Evolutionary conservation across 2,888 invertebrate species (phyloP).

Genomic region (Achlya flavicornis): DNA sequence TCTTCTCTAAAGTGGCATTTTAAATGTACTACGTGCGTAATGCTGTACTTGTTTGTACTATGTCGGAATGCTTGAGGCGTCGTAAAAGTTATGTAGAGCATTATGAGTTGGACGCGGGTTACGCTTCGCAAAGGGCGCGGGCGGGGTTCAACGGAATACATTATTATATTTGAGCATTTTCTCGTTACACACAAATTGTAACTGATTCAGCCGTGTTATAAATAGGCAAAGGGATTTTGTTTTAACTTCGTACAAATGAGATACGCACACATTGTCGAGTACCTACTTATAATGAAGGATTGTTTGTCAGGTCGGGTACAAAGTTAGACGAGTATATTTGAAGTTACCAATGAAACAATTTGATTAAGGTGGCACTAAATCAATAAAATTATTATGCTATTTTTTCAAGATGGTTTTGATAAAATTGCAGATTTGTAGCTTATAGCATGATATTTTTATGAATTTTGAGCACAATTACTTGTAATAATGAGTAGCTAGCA

Average conservation of each 20-base stretch:
- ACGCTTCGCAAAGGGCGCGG: background rate
- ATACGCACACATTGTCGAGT: background rate
- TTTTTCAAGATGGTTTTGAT: no score
- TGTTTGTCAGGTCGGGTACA: background rate
- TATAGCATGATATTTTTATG: no score
- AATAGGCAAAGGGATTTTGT: background rate
- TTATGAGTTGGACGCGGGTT: conserved; percentile 4
- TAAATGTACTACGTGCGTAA: background rate
- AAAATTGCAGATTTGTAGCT: no score
- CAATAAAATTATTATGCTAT: no score
- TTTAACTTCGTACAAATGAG: background rate
- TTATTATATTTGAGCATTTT: background rate
- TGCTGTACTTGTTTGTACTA: background rate
- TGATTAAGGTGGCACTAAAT: no score
- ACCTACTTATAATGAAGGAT: background rate
- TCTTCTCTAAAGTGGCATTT: no score
- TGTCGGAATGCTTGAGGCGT: background rate
- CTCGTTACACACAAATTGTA: background rate
- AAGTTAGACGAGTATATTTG: no score
- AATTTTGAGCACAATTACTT: no score
- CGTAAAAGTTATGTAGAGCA: background rate
- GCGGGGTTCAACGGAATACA: background rate
- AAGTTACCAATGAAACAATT: no score
- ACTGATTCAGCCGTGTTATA: background rate
- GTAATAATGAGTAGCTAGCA: no score